Conservation (phyloP, 2,888 invertebrate genomes). For the Formica aserva region DNA sequence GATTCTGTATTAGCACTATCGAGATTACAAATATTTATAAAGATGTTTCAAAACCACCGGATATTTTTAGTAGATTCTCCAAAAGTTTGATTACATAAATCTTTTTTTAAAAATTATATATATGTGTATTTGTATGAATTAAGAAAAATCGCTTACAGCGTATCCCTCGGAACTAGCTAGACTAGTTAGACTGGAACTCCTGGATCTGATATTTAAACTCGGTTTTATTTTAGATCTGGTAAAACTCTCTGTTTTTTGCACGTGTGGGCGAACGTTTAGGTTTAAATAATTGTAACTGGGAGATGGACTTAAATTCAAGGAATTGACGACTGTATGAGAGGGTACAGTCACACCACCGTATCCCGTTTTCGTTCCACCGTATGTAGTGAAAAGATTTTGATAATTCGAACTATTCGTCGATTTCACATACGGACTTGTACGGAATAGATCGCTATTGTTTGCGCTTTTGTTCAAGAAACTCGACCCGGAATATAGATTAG, state of each 20-base stretch:
- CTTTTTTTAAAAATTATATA: not conserved
- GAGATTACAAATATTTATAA: not conserved
- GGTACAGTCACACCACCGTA: conserved; percentile 91
- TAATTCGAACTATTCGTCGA: conserved; percentile 86
- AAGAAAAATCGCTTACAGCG: conserved; percentile 89
- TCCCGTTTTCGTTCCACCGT: conserved; percentile 89
- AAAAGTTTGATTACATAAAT: not conserved
- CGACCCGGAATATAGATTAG: conserved; percentile 74
- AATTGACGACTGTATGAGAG: conserved; percentile 86
- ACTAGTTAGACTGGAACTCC: conserved; percentile 84
- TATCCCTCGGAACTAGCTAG: conserved; percentile 92
- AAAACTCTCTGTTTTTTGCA: conserved; percentile 81
- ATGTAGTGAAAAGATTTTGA: conserved; percentile 86
- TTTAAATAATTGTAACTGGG: conserved; percentile 80
- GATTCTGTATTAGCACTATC: not conserved
- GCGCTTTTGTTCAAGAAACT: conserved; percentile 75
- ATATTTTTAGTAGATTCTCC: not conserved
- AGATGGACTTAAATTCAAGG: conserved; percentile 87
- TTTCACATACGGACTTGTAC: conserved; percentile 84
- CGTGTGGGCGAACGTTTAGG: conserved; percentile 70
- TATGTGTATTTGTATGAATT: not conserved
- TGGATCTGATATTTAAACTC: conserved; percentile 79
- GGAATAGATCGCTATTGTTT: conserved; percentile 74
- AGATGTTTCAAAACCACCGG: not conserved
- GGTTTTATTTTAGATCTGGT: conserved; percentile 79